Evolutionary conservation across 2,113 vertebrate species (phyloP), one percentile per base, ranked within the genome.

Genomic region (Mixornis gularis): DNA sequence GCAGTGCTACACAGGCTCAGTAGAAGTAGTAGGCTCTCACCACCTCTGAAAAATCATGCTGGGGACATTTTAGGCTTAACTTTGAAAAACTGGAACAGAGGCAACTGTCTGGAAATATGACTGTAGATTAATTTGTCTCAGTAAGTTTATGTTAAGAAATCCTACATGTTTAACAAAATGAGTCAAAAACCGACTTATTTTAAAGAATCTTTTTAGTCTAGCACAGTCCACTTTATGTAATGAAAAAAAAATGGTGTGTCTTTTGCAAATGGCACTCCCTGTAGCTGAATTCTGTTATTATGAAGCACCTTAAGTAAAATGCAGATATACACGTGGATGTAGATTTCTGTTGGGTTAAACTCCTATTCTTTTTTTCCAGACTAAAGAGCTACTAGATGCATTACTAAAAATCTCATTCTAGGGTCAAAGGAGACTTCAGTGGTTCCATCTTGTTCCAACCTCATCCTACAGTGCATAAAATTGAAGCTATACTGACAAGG

Each of bases 101-200:
- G 6, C 27, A 85, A 48, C 52, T 9, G 2, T 10, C 66, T 13
- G 25, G 48, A 84, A 84, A 65, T 41, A 66, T 1, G 5, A 12
- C 19, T 46, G 19, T 15, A 48, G 30, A 34, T 29, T 56, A 63
- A 72, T 68, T 83, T 70, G 13, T 51, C 32, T 80, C 44, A 49
- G 17, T 38, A 73, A 41, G 10, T 40, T 90, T 29, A 49, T 13
- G 5, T 34, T 73, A 89, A 66, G 34, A 58, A 86, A 87, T 63
- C 34, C 10, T 11, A 49, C 3, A 26, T 12, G 6, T 65, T 92
- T 62, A 72, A 68, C 11, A 53, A 27, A 48, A 13, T 44, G 3
- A 81, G n/a, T 43, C 0, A 41, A 34, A 68, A 46, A 27, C 2
- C 0, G 10, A 51, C 6, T 79, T 62, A 1, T 13, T 70, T 36